Evolutionary conservation across 2,888 invertebrate species (phyloP), one percentile per base, ranked within the genome.

Genomic region (Thereva nobilitata): DNA sequence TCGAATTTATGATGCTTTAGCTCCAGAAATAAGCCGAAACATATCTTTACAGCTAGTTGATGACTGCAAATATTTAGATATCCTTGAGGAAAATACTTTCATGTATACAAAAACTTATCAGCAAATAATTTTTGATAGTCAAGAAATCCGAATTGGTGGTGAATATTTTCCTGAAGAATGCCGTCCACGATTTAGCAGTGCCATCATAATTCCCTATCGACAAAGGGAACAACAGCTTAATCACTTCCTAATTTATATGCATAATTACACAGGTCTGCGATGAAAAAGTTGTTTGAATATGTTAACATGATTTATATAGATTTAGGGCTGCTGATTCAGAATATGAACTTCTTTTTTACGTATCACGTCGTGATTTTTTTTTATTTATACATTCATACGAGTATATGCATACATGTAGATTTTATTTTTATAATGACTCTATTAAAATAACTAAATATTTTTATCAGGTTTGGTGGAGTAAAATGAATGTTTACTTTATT

Each of bases 191-290:
- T 86, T 83, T 75, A 90, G 90, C 76, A 88, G 90, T 12, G 94
- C 95, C 37, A 85, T 96, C 55, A 87, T 96, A 74, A 85, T 96
- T 67, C 94, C 95, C 2, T 86, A 86, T 69, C 85, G 95, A 67
- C 89, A 92, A 75, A 84, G 93, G 70, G 84, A 88, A 64, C 82
- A 86, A 55, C 93, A 95, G 75, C 82, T 96, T 44, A 83, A 86
- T 42, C 84, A 87, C 57, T 94, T 95, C 76, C 82, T 95, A 73
- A 87, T 89, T 69, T 92, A 93, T 76, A 93, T 96, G 84, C 95
- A 96, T 79, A 87, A 87, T 64, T 93, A n/a, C n/a, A n/a, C n/a
- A n/a, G n/a, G n/a, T n/a, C n/a, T n/a, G n/a, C n/a, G n/a, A n/a
- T n/a, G n/a, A n/a, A n/a, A n/a, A n/a, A n/a, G n/a, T n/a, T n/a